Base-by-base conservation (phyloP, 92 coral and sea anemone genomes). In the Palythoa heliodiscus region DNA sequence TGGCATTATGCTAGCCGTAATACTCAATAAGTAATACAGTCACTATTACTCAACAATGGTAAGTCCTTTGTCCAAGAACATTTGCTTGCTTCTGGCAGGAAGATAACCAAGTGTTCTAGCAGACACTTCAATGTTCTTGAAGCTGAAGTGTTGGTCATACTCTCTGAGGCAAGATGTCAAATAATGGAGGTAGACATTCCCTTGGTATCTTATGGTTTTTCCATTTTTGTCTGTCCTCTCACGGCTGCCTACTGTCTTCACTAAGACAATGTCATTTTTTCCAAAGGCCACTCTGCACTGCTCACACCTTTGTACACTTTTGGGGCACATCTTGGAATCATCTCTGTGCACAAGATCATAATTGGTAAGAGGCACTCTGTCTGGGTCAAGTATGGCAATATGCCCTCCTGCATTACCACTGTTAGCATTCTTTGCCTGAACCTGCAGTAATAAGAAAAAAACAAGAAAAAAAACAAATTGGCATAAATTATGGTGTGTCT, bases 171-270 rank as follows among this genome's bases (percentile, higher is more conserved):
- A 87, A 70, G 87, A 69, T 68, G 90, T 72, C 57, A 87, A 48
- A 82, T 82, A 81, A 68, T 87, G 90, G 54, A 87, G 76, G 71
- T 87, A 81, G 55, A 87, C 87, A 87, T 87, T 87, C 23, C 90
- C 90, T 60, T 76, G 43, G 74, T 87, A 82, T 67, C 82, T 87
- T 17, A 87, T 77, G 71, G 70, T 79, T 55, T 86, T 66, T 57
- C 83, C 76, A 74, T 74, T 74, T 52, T 74, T 74, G 50, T 74
- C 78, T 74, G 78, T 74, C 60, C 78, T 74, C 78, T 74, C 78
- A 52, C 78, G 78, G 78, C 78, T 74, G 23, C 78, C 78, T 40
- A 74, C 78, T 74, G 78, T 74, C 78, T 74, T 74, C 54, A 74
- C 78, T 74, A 74, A 74, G 78, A 74, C 78, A 74, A 74, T 39